Percentiles rank a stretch among this genome's conserved stretches.
phyloP scores from a whole-genome alignment of 2,888 invertebrate species.

The Phorcus lineatus region DNA sequence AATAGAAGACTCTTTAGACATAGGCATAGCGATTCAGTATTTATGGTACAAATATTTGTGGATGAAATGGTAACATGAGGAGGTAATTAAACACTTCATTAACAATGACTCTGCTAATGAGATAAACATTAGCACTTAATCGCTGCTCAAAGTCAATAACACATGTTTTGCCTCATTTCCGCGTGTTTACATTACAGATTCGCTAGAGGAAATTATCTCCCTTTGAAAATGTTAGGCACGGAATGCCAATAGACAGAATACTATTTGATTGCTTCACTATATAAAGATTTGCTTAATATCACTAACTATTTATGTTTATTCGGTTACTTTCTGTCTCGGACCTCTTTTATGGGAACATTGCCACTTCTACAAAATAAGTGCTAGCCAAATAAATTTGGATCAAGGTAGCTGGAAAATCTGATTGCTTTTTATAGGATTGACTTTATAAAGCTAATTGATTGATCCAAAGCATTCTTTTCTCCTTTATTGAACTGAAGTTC shows the following conservation, averaged over 20 bases:
- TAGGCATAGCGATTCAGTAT: background rate
- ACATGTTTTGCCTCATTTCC: background rate
- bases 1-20: too few relatives aligned
- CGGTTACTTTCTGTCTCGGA: too few relatives aligned
- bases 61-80: background rate
- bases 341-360: too few relatives aligned
- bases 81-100: slow-evolving; percentile 14
- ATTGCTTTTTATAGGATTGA: background rate
- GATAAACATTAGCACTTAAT: slow-evolving; percentile 1
- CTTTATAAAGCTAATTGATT: slow-evolving; percentile 13
- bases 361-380: too few relatives aligned
- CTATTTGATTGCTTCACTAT: too few relatives aligned
- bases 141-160: background rate
- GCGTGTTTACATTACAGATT: slow-evolving; percentile 1
- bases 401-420: background rate
- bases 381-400: background rate
- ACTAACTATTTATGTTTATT: too few relatives aligned
- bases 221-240: too few relatives aligned
- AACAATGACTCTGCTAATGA: background rate
- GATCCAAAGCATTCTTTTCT: background rate
- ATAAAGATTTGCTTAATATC: too few relatives aligned
- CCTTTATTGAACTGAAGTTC: background rate
- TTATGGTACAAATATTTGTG: slow-evolving; percentile 11
- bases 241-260: too few relatives aligned
- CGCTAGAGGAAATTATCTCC: background rate